Evolutionary conservation across 2,113 vertebrate species (phyloP), one percentile per base, ranked within the genome.

Genomic region (Chloebia gouldiae): DNA sequence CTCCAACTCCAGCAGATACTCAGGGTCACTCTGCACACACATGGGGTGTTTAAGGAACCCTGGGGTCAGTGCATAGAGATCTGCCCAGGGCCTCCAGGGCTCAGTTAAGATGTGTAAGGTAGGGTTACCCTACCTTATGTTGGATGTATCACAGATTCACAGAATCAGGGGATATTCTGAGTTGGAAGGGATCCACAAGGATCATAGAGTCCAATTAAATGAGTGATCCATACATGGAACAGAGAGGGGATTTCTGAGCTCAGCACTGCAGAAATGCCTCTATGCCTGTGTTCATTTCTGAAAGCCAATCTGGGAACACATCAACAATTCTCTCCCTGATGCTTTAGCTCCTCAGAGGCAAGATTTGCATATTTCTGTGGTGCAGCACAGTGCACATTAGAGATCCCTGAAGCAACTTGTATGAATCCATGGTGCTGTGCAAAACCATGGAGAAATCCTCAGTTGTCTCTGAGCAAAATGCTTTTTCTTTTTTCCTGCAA

Each of bases 201-300:
- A 69, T n/a, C 33, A 60, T 2, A 0, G 1, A 45, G 8, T 20
- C 39, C 33, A 45, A 2, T 33, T 15, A 45, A 28, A 17, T 28
- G 54, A 60, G 15, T 13, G 19, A 19, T 39, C n/a, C 39, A 61
- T 53, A 39, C 19, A 44, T 20, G 45, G 49, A 68, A 30, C 17
- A 69, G 25, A 50, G 30, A 11, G 5, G 4, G 16, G 1, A 7
- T 30, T 86, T 66, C 68, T 75, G 72, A 78, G 39, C 30, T 61
- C 35, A 63, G 68, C 40, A 42, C 33, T 76, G 56, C 51, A 79
- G 49, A 44, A 88, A 82, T 16, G 14, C 21, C 27, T 47, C 40
- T 42, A 7, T 1, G 5, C 31, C 50, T 65, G 11, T 28, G 9
- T 51, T 76, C 14, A 15, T 31, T 60, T 53, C 33, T 54, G 49